A percentile compares a stretch with the other conserved stretches of the same genome.
Conservation (phyloP, 1,140 invertebrate genomes). For the Leptinotarsa undecemlineata region DNA sequence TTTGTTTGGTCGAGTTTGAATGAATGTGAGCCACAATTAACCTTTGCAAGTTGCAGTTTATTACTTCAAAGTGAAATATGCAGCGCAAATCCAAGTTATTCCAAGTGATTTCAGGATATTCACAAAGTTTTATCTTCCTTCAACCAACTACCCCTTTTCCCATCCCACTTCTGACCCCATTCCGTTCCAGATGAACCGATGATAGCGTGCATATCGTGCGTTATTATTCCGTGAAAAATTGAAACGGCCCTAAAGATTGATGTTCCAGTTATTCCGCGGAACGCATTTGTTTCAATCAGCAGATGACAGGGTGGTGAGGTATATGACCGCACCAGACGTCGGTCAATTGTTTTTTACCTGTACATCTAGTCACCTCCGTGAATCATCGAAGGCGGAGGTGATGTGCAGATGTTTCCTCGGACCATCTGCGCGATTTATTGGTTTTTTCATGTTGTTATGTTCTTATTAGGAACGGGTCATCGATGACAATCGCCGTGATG, state of each 20-base stretch:
- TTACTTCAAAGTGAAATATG: no score
- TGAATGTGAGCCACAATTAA: no score
- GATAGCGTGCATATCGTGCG: conserved; percentile 14
- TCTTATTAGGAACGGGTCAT: conserved; percentile 32
- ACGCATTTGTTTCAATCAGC: conserved; percentile 33
- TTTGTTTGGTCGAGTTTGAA: no score
- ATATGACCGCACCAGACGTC: not conserved
- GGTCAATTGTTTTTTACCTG: conserved; percentile 30
- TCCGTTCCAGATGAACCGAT: conserved; percentile 9
- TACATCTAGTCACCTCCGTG: conserved; percentile 4
- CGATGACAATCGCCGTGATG: conserved; percentile 2
- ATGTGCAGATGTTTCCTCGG: conserved; percentile 32
- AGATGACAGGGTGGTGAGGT: conserved; percentile 21
- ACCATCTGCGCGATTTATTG: conserved; percentile 40
- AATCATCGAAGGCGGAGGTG: conserved; percentile 25
- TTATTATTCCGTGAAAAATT: conserved; percentile 19
- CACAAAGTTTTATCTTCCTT: no score
- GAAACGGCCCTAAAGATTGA: conserved; percentile 28
- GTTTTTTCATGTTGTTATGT: conserved; percentile 1
- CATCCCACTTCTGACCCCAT: not conserved
- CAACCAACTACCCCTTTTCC: not conserved
- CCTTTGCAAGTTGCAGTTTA: no score
- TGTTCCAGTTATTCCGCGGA: conserved; percentile 18
- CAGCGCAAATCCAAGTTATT: no score
- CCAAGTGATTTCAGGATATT: no score